Evolutionary conservation across 1,140 invertebrate genomes (phyloP), one percentile per base, ranked within the genome.

Genomic region (Cephus cinctus): DNA sequence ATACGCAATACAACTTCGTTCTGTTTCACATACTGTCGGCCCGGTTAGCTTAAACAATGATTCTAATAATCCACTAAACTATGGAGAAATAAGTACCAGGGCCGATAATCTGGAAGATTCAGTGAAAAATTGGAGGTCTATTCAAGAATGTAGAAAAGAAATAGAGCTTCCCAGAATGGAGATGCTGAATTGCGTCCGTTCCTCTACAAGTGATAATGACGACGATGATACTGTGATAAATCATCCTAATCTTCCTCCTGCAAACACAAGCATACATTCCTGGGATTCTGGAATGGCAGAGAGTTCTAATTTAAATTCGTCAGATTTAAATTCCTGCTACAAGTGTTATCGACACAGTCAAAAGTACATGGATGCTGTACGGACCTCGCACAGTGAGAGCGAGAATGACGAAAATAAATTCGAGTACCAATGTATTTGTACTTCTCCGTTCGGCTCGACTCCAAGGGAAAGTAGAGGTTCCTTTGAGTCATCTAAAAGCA

Each of bases 261-360:
- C n/a, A n/a, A n/a, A n/a, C n/a, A 44, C 56, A 38, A 81, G 80
- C 49, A 45, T 73, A 16, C 67, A 71, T 19, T 92, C 90, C 3
- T 89, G 87, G 4, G 90, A 92, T 66, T 89, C 86, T 1, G 90
- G 90, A 14, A 87, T 92, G 73, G 89, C 88, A 2, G 89, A 89
- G 18, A 89, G 86, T 64, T 89, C 83, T 61, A 63, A 67, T 9
- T 56, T 70, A 4, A 70, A 67, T 44, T 75, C 69, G 11, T 60
- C 63, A 0, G 71, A 71, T 12, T 43, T 73, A 0, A 65, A 65
- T 56, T 70, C 63, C 3, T 66, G 52, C 35, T 69, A 69, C 43
- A 67, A 61, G 39, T 67, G 56, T 2, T 63, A 59, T 19, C 27
- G 49, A 1, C 53, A 42, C 30, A 23, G 43, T 38, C 46, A 34